Evolutionary conservation across 2,888 invertebrate genomes (phyloP), one percentile per base, ranked within the genome.

Genomic region (Metallyticus violacea): DNA sequence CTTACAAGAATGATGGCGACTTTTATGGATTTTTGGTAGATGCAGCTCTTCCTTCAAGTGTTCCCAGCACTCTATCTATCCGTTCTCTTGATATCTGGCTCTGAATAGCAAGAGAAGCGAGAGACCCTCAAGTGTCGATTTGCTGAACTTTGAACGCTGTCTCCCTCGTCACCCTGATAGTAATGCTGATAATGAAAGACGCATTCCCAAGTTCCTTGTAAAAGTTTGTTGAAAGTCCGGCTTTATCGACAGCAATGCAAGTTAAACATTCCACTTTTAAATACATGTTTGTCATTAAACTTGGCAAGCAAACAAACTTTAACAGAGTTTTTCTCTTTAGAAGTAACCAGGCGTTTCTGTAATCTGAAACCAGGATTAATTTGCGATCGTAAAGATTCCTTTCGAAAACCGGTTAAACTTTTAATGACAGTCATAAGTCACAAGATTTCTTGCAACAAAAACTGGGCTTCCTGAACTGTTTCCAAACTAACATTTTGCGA

Each of bases 21-120:
- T 80, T 80, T 80, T 80, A 80, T 80, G 79, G 79, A 80, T n/a
- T 80, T 80, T 80, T 80, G 79, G 79, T 79, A 27, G 79, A 62
- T 62, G 40, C 40, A 62, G 40, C 40, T 62, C 40, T 62, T 62
- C 40, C 40, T 62, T 62, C 40, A 62, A 62, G 40, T 62, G 15
- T 62, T 62, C 40, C 15, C 40, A 62, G 40, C 40, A 62, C 40
- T 62, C 40, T 62, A 62, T 62, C 40, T 62, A 62, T 62, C 40
- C 40, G 40, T 62, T 62, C 40, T 62, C 40, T 62, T 62, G 40
- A 62, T 62, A 62, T 15, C 40, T 62, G 40, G 22, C 40, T 62
- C 40, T 62, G 40, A 62, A 62, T 62, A 62, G 40, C 40, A 62
- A 62, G 40, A 62, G 40, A 62, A 62, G 40, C 40, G 22, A 62